Conservation (phyloP, 2,888 invertebrate species). For the Ellobium chinense region DNA sequence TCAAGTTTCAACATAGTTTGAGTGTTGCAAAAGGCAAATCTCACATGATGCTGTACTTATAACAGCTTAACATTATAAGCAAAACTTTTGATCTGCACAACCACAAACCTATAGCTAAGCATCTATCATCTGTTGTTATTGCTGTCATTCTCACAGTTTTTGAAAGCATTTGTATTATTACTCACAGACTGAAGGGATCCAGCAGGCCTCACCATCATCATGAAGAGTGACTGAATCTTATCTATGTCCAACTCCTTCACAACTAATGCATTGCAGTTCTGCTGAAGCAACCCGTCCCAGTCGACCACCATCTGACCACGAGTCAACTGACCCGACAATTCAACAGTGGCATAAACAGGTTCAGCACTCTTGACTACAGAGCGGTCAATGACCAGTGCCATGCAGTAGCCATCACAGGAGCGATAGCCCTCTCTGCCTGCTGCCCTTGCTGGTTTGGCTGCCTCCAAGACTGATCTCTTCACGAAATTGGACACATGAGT, state of each 20-base stretch:
- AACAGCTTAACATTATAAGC: too few relatives aligned
- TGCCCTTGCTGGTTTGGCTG: constrained; percentile 27
- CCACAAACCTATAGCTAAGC: background rate
- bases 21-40: too few relatives aligned
- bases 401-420: constrained; percentile 68
- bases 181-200: constrained; percentile 6
- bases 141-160: constrained; percentile 24
- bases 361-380: constrained; percentile 56
- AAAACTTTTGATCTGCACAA: too few relatives aligned
- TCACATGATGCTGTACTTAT: too few relatives aligned
- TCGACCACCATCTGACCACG: constrained; percentile 85
- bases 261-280: constrained; percentile 61
- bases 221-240: constrained; percentile 49
- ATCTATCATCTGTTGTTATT: constrained; percentile 31
- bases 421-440: constrained; percentile 50
- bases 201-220: constrained; percentile 34
- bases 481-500: constrained; percentile 58
- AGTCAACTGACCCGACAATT: constrained; percentile 82
- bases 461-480: constrained; percentile 49
- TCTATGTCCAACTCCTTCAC: constrained; percentile 58
- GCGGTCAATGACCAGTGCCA: constrained; percentile 62
- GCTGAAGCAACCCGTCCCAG: constrained; percentile 60
- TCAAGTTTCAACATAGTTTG: too few relatives aligned
- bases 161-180: background rate
- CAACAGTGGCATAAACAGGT: constrained; percentile 80